Evolutionary conservation across 2,797 vertebrate species (phyloP).

Genomic region (Toxotes lorentzi): DNA sequence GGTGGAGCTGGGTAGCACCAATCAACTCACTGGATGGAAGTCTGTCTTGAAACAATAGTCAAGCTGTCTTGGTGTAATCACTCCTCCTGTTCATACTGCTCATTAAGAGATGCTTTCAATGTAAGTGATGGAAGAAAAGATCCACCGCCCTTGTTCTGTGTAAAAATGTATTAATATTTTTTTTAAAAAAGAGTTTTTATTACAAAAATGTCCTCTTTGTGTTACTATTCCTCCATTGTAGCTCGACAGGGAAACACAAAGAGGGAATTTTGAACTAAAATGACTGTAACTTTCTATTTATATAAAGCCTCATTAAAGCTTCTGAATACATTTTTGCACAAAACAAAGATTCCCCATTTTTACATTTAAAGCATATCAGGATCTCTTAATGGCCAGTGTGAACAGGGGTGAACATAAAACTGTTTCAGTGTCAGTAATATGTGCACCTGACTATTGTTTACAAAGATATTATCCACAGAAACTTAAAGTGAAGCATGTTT

Average conservation of each 20-base stretch:
- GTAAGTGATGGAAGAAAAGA: no score
- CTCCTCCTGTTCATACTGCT: background rate
- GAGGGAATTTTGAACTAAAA: background rate
- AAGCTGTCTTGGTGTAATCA: background rate
- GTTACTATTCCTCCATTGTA: background rate
- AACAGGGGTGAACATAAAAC: background rate
- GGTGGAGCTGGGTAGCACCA: background rate
- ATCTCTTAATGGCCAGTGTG: background rate
- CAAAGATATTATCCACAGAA: background rate
- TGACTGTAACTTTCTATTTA: background rate
- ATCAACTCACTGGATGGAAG: background rate
- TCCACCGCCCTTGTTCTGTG: background rate
- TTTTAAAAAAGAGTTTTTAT: background rate
- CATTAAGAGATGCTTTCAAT: background rate
- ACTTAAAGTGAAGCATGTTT: background rate
- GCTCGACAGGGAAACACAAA: background rate
- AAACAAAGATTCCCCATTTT: background rate
- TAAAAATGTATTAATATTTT: background rate
- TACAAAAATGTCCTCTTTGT: background rate
- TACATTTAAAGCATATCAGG: background rate
- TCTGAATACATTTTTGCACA: background rate
- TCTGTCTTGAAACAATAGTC: background rate
- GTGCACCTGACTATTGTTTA: background rate
- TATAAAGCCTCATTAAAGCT: background rate
- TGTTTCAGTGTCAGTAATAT: background rate